A percentile compares a stretch with the other conserved stretches of the same genome.
These are phyloP conservation scores for Peromyscus nudipes DNA, from an alignment of 2,797 vertebrate species.

Conservation along the genomic window DNA sequence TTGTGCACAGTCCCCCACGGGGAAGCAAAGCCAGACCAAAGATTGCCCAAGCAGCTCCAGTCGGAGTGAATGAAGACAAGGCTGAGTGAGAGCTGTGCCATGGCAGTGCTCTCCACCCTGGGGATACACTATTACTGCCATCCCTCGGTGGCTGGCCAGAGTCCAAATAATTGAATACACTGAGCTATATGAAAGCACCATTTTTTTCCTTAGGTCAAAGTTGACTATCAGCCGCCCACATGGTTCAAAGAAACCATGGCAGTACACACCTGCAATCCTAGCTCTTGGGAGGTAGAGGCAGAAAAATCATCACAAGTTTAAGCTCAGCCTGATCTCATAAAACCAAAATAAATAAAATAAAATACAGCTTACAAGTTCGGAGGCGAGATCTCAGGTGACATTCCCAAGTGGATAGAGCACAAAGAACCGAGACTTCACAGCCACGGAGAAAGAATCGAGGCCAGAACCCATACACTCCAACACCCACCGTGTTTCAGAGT, in stretches of 20 bases:
- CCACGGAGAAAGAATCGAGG: not conserved
- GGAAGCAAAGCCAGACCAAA: not conserved
- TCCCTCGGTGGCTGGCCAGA: rapidly evolving
- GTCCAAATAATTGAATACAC: rapidly evolving
- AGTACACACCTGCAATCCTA: not conserved
- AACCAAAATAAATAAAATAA: not conserved
- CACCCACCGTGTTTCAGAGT: not conserved
- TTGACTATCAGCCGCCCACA: rapidly evolving
- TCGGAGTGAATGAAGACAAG: not conserved
- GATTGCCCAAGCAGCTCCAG: not conserved
- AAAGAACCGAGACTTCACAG: not conserved
- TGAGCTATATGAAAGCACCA: not conserved
- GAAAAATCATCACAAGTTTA: not conserved
- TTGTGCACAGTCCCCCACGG: rapidly evolving
- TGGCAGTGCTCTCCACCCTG: not conserved
- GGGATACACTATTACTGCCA: rapidly evolving
- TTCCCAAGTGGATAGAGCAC: not conserved
- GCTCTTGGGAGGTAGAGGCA: not conserved
- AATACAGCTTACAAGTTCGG: not conserved
- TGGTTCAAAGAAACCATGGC: rapidly evolving
- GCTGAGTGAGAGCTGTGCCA: not conserved
- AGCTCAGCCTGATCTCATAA: not conserved
- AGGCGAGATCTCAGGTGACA: not conserved
- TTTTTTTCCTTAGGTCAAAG: no score
- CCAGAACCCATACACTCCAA: not conserved